A percentile compares a stretch with the other conserved stretches of the same genome.
Conservation (phyloP, 2,797 vertebrate species). For the Hemibagrus guttatus region DNA sequence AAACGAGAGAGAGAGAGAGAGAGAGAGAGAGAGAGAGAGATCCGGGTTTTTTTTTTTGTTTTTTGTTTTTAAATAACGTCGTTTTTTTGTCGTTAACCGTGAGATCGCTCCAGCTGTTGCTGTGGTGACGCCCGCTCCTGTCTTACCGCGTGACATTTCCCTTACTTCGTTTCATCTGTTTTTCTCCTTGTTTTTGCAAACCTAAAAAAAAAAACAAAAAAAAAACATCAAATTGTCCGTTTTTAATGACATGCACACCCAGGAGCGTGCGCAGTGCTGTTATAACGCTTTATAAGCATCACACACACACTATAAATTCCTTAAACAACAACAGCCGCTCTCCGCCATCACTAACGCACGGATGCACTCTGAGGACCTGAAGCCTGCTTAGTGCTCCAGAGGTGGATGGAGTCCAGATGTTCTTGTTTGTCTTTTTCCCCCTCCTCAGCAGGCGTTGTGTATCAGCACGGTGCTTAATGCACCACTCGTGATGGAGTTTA, state of each 20-base stretch:
- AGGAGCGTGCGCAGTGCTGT: not conserved
- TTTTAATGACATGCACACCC: not conserved
- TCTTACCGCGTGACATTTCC: not conserved
- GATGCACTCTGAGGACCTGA: not conserved
- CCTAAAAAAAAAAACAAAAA: too few species aligned
- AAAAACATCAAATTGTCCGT: not conserved
- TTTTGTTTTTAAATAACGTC: not conserved
- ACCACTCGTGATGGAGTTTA: not conserved
- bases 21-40: not conserved
- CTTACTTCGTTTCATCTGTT: not conserved
- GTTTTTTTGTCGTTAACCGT: not conserved
- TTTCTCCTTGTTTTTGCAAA: not conserved
- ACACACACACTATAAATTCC: not conserved
- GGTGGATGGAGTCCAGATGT: conserved; percentile 33
- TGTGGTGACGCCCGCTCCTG: not conserved
- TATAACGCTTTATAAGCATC: not conserved
- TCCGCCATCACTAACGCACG: too few species aligned
- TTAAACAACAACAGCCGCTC: not conserved
- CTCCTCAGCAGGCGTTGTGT: conserved; percentile 12
- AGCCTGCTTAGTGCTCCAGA: conserved; percentile 6
- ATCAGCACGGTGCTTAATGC: conserved; percentile 17
- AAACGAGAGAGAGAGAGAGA: too few species aligned
- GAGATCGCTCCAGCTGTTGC: conserved; percentile 19
- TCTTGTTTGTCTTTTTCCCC: conserved; percentile 16
- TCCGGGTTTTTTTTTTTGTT: too few species aligned